These are phyloP conservation scores for Exaiptasia diaphana DNA, from an alignment of 64 coral and sea anemone species.

Conservation along the genomic window DNA sequence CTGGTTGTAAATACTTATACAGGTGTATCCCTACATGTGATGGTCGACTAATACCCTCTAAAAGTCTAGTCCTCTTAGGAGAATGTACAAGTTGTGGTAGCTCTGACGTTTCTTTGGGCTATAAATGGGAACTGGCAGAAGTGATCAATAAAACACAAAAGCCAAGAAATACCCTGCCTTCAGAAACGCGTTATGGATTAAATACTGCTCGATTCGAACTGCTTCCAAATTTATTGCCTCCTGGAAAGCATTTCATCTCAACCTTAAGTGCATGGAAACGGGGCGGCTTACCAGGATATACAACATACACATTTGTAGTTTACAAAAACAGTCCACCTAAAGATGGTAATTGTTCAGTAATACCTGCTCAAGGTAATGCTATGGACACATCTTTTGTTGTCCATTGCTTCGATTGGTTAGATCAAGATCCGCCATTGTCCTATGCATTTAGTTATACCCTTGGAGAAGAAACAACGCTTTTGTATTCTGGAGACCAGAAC, in stretches of 20 bases:
- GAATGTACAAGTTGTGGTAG: constrained; percentile 1
- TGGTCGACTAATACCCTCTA: not conserved
- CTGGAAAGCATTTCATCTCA: not conserved
- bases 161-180: not conserved
- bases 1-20: too few relatives aligned
- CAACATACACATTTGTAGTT: constrained; percentile 9
- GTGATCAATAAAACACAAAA: not conserved
- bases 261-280: constrained; percentile 2
- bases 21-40: not conserved
- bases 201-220: not conserved
- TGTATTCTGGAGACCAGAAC: constrained; percentile 13
- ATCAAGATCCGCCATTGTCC: constrained; percentile 23
- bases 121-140: not conserved
- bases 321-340: constrained; percentile 38
- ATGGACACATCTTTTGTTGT: constrained; percentile 32
- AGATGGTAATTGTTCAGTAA: constrained; percentile 22
- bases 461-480: not conserved
- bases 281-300: constrained; percentile 1
- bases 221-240: constrained; percentile 22
- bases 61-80: not conserved
- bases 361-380: constrained; percentile 2
- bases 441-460: constrained; percentile 34
- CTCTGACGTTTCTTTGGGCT: not conserved
- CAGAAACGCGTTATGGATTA: constrained; percentile 11
- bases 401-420: constrained; percentile 7